Percentiles rank a stretch among this genome's conserved stretches.
phyloP scores from a whole-genome alignment of 1,140 invertebrate species.

The Camponotus pennsylvanicus region DNA sequence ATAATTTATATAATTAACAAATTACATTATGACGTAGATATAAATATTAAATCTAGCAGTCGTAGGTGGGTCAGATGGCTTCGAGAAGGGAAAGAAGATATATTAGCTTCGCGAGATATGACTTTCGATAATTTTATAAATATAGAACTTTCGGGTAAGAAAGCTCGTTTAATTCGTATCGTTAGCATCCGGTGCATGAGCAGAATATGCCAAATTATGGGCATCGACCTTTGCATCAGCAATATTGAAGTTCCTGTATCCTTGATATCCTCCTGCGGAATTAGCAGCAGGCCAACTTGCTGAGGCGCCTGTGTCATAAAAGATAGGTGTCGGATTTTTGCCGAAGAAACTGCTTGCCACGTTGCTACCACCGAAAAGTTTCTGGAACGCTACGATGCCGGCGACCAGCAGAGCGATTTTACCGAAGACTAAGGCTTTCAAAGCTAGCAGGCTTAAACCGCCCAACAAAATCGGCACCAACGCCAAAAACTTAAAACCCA shows the following conservation, averaged over 20 bases:
- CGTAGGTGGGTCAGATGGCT: conserved; percentile 68
- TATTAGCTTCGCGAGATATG: conserved; percentile 69
- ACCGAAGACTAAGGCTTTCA: conserved; percentile 91
- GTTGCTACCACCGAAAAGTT: conserved; percentile 87
- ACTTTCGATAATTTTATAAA: neutral
- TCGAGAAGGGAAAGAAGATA: neutral
- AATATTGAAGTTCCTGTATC: conserved; percentile 85
- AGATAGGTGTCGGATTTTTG: conserved; percentile 76
- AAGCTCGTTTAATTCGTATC: conserved; percentile 45
- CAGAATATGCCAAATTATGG: conserved; percentile 89
- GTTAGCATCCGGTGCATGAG: conserved; percentile 74
- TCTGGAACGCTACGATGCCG: conserved; percentile 89
- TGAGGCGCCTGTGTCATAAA: conserved; percentile 76
- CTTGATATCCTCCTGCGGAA: conserved; percentile 85
- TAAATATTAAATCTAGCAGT: conserved; percentile 82
- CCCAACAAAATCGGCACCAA: conserved; percentile 90
- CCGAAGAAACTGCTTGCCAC: conserved; percentile 79
- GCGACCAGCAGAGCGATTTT: conserved; percentile 92
- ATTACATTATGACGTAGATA: conserved; percentile 72
- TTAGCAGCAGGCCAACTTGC: conserved; percentile 82
- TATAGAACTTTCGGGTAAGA: neutral
- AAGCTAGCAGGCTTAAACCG: conserved; percentile 89
- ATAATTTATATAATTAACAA: conserved; percentile 79
- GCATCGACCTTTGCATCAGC: conserved; percentile 86
- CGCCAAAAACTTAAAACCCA: conserved; percentile 90